phyloP scores from a whole-genome alignment of 1,140 invertebrate species.

The Alviniconcha marisindica region DNA sequence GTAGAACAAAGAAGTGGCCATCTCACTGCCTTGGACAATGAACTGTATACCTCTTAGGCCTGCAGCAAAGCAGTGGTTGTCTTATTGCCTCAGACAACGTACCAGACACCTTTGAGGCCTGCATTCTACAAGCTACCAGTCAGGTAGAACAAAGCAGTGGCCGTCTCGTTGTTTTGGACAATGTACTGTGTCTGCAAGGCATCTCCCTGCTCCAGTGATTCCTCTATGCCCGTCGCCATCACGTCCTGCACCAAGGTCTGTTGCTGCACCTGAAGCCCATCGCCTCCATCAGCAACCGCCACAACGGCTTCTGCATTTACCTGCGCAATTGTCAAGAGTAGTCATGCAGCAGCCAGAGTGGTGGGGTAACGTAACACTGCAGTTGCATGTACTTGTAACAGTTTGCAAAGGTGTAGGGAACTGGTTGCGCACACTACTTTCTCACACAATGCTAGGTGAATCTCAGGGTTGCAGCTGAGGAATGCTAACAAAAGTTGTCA shows the following conservation, averaged over 20 bases:
- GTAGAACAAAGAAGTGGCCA: constrained; percentile 60
- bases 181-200: constrained; percentile 43
- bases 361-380: background rate
- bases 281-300: constrained; percentile 4
- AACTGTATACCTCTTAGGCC: too few species aligned
- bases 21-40: constrained; percentile 52
- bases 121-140: constrained; percentile 48
- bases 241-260: constrained; percentile 47
- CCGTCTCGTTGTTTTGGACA: constrained; percentile 53
- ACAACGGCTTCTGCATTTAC: constrained; percentile 6
- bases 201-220: constrained; percentile 39
- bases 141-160: constrained; percentile 59
- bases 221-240: constrained; percentile 44
- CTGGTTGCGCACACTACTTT: too few species aligned
- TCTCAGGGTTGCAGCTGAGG: background rate
- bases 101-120: too few species aligned
- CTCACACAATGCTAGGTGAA: background rate
- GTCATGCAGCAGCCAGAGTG: background rate
- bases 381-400: background rate
- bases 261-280: constrained; percentile 15
- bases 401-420: too few species aligned
- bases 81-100: too few species aligned
- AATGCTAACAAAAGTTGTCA: background rate
- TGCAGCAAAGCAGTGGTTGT: too few species aligned
- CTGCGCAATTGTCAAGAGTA: background rate